phyloP scores from a whole-genome alignment of 2,888 invertebrate species.

The Lacanobia oleracea region DNA sequence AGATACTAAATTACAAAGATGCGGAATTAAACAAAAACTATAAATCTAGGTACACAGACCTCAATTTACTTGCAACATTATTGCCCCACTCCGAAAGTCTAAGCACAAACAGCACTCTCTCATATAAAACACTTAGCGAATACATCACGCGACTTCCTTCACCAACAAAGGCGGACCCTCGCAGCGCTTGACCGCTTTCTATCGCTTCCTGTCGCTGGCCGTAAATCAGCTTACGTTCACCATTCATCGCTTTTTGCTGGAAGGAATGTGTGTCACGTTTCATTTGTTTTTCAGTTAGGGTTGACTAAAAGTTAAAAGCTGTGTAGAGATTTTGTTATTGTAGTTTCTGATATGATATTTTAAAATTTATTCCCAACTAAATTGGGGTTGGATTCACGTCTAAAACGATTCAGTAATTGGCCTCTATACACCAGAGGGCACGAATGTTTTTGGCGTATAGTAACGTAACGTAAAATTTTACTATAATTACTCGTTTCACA shows the following conservation, averaged over 20 bases:
- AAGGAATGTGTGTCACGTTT: conserved; percentile 45
- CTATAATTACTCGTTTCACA: too few relatives aligned
- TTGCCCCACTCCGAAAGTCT: not conserved
- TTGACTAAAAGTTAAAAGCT: conserved; percentile 16
- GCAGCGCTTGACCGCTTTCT: conserved; percentile 69
- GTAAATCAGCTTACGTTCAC: conserved; percentile 61
- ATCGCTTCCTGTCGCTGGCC: conserved; percentile 59
- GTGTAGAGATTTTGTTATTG: not conserved
- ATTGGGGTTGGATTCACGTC: too few relatives aligned
- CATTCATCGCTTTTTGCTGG: conserved; percentile 63
- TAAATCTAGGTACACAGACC: too few relatives aligned
- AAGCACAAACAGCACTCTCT: conserved; percentile 8
- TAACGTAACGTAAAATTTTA: too few relatives aligned
- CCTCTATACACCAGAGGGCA: too few relatives aligned
- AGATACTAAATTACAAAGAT: too few relatives aligned
- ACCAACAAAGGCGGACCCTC: conserved; percentile 60
- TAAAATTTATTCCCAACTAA: not conserved
- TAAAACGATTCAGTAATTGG: too few relatives aligned
- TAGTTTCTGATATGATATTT: not conserved
- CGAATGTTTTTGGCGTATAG: too few relatives aligned
- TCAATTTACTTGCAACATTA: not conserved
- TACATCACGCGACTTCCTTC: conserved; percentile 56
- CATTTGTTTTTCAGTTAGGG: conserved; percentile 58
- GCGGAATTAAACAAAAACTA: too few relatives aligned
- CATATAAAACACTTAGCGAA: conserved; percentile 59